Evolutionary conservation across 2,888 invertebrate species (phyloP), one percentile per base, ranked within the genome.

Genomic region (Hemicrepidius hirtus): DNA sequence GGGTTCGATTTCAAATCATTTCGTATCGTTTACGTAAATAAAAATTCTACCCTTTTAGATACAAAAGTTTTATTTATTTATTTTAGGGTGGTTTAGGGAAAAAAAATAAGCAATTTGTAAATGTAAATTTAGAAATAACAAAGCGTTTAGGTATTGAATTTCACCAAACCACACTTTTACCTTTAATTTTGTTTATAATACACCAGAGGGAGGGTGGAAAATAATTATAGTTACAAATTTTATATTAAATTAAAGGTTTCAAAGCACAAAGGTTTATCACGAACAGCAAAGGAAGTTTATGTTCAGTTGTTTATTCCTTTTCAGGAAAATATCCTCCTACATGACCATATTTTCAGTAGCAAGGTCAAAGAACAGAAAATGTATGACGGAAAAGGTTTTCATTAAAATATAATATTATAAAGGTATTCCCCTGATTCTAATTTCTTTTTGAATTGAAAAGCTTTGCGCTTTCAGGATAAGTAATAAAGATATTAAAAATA

Each of bases 1-100:
- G 66, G 24, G 24, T 24, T 72, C 68, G 63, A 68, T 72, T 64
- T 64, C 49, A 63, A 72, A 68, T 64, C 62, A 64, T 68, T 68
- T 16, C 20, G 5, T 18, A n/a, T 18, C 37, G 37, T 57, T 37
- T 32, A 20, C 55, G 1, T 37, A 57, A 57, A 57, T 57, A 37
- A 32, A 32, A 55, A 13, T 13, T 13, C 4, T 13, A 9, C 40
- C 13, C 37, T 37, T 40, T 40, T 0, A 13, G n/a, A 40, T 1
- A n/a, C 40, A 2, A n/a, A n/a, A n/a, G n/a, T 40, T 40, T 40
- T 13, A 2, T 3, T 13, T 1, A 3, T 13, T 40, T 40, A 13
- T 13, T 40, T 40, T 13, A 40, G 13, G n/a, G 32, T 24, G 5
- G 3, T 5, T 5, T 9, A 32, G 4, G 7, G 7, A 5, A 32